Base-by-base conservation (phyloP, 2,797 vertebrate genomes). In the Phoxinus dragarum region DNA sequence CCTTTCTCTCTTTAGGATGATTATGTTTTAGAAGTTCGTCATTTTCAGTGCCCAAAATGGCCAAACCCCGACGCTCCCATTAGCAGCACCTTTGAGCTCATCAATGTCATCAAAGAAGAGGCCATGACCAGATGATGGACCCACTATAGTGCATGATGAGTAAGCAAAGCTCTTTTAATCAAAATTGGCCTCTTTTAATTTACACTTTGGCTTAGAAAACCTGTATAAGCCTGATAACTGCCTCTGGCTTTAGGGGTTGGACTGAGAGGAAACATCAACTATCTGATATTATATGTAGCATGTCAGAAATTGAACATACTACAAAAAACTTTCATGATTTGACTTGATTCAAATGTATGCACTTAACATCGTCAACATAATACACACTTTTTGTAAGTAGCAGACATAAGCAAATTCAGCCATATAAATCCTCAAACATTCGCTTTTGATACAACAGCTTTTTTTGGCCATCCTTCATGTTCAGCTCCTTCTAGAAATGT, bases 31-130 rank as follows among this genome's bases (percentile, higher is more conserved):
- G 97, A 98, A 91, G 97, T 98, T 16, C 96, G 97, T 84, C 97
- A 99, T 93, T 98, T 98, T 91, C 98, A 97, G 94, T 98, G 98
- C 91, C 97, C 97, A 82, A 98, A 97, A 92, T 98, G 98, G 97
- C 98, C 97, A 47, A 98, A 98, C 88, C 97, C 97, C 2, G 96
- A 97, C 3, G 95, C 97, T 40, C 96, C 97, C 81, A 95, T 98
- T 90, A 97, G 97, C 95, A 97, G 96, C 88, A 96, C 96, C 87
- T 98, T 98, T 76, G 96, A 99, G 92, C 96, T 98, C 91, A 96
- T 98, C 93, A 97, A 97, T 23, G 93, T 99, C 93, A 97, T 98
- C 88, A 98, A 97, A 93, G 97, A 98, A 95, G 97, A 98, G 94
- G 96, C 96, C 77, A 96, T 97, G 93, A 95, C 94, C 49, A 94